Conservation (phyloP, 2,888 invertebrate genomes). For the Atrina japonica region DNA sequence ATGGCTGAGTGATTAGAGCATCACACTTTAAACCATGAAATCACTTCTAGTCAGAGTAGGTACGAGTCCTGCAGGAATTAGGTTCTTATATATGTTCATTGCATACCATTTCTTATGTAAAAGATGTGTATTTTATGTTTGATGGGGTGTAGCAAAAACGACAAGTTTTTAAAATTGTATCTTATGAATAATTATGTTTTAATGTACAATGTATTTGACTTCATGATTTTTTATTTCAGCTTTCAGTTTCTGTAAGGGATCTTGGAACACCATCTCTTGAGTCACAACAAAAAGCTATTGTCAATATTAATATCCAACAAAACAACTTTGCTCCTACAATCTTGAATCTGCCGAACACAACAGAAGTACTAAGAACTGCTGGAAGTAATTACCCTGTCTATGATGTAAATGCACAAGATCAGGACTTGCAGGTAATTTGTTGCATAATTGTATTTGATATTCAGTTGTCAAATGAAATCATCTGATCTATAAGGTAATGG, state of each 20-base stretch:
- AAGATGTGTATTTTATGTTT: not conserved
- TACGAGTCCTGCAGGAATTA: too few relatives aligned
- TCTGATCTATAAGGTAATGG: too few relatives aligned
- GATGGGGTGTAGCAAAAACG: not conserved
- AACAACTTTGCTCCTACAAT: conserved; percentile 65
- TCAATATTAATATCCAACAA: conserved; percentile 60
- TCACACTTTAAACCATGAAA: too few relatives aligned
- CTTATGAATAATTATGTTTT: too few relatives aligned
- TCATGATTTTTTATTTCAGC: conserved; percentile 57
- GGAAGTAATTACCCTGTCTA: conserved; percentile 30
- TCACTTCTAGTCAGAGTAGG: too few relatives aligned
- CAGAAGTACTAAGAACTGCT: conserved; percentile 34
- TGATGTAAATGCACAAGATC: conserved; percentile 47
- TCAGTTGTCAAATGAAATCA: not conserved
- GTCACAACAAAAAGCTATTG: conserved; percentile 53
- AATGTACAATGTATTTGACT: too few relatives aligned
- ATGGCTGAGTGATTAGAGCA: too few relatives aligned
- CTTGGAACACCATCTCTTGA: conserved; percentile 61
- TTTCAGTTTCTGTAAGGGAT: conserved; percentile 68
- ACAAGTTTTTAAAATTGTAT: not conserved
- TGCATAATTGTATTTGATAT: not conserved
- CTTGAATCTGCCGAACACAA: conserved; percentile 41
- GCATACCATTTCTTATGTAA: not conserved
- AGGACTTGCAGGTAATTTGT: conserved; percentile 49
- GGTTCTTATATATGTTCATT: not conserved